A percentile compares a stretch with the other conserved stretches of the same genome.
These are phyloP conservation scores for Hirudo medicinalis DNA, from an alignment of 1,140 invertebrate genomes.

Conservation along the genomic window DNA sequence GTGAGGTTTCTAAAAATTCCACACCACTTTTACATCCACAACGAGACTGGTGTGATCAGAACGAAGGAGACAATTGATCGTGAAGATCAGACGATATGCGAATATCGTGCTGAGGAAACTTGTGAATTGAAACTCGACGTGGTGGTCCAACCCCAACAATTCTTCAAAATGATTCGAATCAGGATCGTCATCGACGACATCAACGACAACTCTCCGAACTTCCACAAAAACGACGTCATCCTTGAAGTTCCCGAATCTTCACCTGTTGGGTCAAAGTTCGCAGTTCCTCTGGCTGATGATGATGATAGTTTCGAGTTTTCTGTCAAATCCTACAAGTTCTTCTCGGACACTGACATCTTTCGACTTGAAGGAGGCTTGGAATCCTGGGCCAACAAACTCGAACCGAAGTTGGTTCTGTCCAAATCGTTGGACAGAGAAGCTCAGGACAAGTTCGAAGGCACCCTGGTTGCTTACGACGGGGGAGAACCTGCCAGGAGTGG, in stretches of 20 bases:
- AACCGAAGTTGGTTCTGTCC: slow-evolving; percentile 13
- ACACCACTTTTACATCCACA: slow-evolving; percentile 16
- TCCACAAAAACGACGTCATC: slow-evolving; percentile 4
- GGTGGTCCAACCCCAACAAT: neutral
- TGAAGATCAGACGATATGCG: slow-evolving; percentile 9
- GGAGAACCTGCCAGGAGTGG: slow-evolving; percentile 16
- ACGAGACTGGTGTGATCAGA: slow-evolving; percentile 19
- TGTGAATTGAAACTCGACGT: slow-evolving; percentile 6
- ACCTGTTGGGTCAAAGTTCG: neutral
- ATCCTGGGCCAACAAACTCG: neutral
- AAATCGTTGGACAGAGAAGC: slow-evolving; percentile 20
- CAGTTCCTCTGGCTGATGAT: slow-evolving; percentile 13
- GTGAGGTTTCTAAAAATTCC: slow-evolving; percentile 5
- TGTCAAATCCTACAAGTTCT: slow-evolving; percentile 10
- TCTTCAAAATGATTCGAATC: slow-evolving; percentile 10
- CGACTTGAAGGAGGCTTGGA: slow-evolving; percentile 5
- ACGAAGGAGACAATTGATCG: slow-evolving; percentile 19
- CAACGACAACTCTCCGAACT: slow-evolving; percentile 18
- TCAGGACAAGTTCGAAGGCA: slow-evolving; percentile 16
- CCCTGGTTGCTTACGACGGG: slow-evolving; percentile 19
- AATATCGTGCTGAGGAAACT: neutral
- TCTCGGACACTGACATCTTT: slow-evolving; percentile 5
- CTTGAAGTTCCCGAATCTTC: slow-evolving; percentile 10
- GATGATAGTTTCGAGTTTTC: slow-evolving; percentile 11
- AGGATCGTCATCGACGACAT: neutral